Evolutionary conservation across 1,140 invertebrate species (phyloP).

Genomic region (Brevipalpus yothersi): DNA sequence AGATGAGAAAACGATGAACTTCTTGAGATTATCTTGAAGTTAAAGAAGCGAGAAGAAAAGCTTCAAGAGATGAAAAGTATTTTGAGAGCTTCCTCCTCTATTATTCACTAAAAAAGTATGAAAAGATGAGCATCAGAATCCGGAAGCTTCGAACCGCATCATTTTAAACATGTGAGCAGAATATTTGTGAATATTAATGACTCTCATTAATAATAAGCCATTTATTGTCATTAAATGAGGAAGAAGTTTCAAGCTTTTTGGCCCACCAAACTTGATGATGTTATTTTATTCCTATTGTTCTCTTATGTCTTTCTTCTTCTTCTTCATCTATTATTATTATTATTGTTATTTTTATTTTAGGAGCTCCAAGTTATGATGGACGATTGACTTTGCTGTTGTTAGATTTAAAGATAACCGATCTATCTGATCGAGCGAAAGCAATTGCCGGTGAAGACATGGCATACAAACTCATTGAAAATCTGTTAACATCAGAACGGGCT

Average conservation of each 20-base stretch:
- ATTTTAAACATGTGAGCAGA: no score
- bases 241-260: background rate
- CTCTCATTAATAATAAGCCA: no score
- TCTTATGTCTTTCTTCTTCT: no score
- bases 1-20: background rate
- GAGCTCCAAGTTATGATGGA: background rate
- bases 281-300: background rate
- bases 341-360: background rate
- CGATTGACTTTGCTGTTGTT: constrained; percentile 7
- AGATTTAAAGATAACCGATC: constrained; percentile 9
- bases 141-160: no score
- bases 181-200: no score
- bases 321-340: no score
- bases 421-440: background rate
- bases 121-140: no score
- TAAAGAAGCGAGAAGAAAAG: background rate
- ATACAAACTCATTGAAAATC: constrained; percentile 5
- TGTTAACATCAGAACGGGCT: constrained; percentile 1
- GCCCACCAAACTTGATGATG: no score
- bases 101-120: no score
- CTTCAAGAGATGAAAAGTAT: background rate
- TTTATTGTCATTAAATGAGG: no score
- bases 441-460: constrained; percentile 9
- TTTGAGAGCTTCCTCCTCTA: background rate
- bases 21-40: background rate